These are phyloP conservation scores for Lethrus apterus DNA, from an alignment of 1,140 invertebrate species.

Conservation along the genomic window DNA sequence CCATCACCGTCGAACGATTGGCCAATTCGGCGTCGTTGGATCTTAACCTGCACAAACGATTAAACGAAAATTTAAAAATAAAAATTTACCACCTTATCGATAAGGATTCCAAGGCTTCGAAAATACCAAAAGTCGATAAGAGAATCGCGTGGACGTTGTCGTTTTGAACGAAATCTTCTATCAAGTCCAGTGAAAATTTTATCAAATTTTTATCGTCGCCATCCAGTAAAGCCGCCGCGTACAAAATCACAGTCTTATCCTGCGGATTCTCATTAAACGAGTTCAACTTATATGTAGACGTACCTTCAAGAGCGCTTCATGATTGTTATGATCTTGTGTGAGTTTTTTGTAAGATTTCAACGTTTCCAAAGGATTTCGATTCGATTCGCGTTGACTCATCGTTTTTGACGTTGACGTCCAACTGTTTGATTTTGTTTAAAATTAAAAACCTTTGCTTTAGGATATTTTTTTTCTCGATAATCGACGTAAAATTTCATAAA, in stretches of 20 bases:
- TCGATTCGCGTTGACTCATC: too few species aligned
- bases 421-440: too few species aligned
- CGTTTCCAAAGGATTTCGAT: neutral
- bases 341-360: constrained; percentile 8
- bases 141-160: constrained; percentile 13
- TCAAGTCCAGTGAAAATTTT: constrained; percentile 22
- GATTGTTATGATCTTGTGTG: neutral
- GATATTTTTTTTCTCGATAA: too few species aligned
- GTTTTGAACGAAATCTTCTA: constrained; percentile 23
- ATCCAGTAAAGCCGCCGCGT: constrained; percentile 21
- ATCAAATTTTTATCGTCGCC: constrained; percentile 9
- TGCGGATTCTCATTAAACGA: too few species aligned
- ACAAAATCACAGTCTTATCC: constrained; percentile 25
- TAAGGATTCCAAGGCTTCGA: constrained; percentile 22
- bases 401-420: too few species aligned
- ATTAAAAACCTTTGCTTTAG: too few species aligned
- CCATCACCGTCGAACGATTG: constrained; percentile 16
- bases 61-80: neutral
- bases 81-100: constrained; percentile 19
- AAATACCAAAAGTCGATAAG: constrained; percentile 23
- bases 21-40: constrained; percentile 14
- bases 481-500: too few species aligned
- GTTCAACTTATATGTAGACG: too few species aligned
- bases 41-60: constrained; percentile 15
- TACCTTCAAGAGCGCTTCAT: constrained; percentile 4